Conservation (phyloP, 2,797 vertebrate species). For the Enteromius treurensis region DNA sequence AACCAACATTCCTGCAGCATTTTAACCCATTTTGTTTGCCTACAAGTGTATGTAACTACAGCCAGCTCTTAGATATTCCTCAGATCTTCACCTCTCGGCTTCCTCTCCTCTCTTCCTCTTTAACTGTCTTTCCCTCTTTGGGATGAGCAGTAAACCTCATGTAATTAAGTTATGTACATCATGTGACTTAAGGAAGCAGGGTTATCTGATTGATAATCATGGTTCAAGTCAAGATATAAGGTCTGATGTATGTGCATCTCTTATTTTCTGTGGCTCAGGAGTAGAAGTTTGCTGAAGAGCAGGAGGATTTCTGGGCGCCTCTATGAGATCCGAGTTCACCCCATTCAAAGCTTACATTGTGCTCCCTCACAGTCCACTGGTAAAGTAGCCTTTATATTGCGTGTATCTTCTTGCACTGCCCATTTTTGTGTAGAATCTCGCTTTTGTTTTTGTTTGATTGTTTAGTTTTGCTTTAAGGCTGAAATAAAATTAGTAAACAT, state of each 20-base stretch:
- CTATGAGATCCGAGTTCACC: conserved; percentile 85
- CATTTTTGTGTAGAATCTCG: no score
- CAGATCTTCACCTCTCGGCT: background rate
- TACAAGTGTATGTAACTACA: no score
- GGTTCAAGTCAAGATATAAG: background rate
- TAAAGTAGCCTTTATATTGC: conserved; percentile 60
- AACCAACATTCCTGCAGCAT: conserved; percentile 19
- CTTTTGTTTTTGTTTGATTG: background rate
- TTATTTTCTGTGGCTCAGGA: conserved; percentile 73
- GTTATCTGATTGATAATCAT: background rate
- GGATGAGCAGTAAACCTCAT: background rate
- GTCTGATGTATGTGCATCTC: background rate
- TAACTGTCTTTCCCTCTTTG: background rate
- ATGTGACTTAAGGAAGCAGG: background rate
- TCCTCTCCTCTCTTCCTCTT: background rate
- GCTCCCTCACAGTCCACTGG: conserved; percentile 75
- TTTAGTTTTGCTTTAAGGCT: background rate
- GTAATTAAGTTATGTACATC: background rate
- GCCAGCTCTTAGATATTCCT: background rate
- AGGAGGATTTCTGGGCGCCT: conserved; percentile 91
- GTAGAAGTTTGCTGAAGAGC: conserved; percentile 90
- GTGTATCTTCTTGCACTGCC: background rate
- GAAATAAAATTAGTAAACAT: background rate
- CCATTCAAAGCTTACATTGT: conserved; percentile 75
- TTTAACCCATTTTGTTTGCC: conserved; percentile 9